Base-by-base conservation (phyloP, 2,113 vertebrate species). In the Chaetorhynchus papuensis region DNA sequence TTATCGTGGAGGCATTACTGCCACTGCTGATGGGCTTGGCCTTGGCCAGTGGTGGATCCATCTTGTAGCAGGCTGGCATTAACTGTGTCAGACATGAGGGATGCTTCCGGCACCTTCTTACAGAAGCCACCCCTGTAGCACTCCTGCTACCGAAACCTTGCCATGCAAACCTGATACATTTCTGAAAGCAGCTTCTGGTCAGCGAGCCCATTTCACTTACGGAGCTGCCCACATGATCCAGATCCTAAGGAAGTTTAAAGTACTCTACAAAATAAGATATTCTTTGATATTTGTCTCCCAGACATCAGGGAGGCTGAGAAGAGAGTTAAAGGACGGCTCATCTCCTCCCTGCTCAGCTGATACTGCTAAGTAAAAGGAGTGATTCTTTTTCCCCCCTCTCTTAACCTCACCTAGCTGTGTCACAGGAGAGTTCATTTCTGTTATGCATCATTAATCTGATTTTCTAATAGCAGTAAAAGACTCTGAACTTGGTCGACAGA, bases 371-470 rank as follows among this genome's bases (percentile, higher is more conserved):
- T 70, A 85, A 64, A 79, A 89, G 22, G 42, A 78, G 11, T 31
- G 37, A 94, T 76, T 95, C 71, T 68, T 92, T 79, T 12, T 35
- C 60, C 61, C 47, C 44, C 37, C 50, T 74, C 50, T 75, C 76
- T 49, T 77, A 30, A 57, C 66, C 52, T 79, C 53, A 88, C 92
- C 76, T 77, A 20, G 41, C 76, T 82, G 45, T 87, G 63, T 76
- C 61, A 37, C 71, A 39, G 49, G 78, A 92, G 85, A 94, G 89
- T 90, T 85, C 81, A 37, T 86, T 94, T 94, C 50, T 72, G 75
- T 91, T 89, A 39, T 65, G 69, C 94, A 13, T 97, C 92, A 90
- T 96, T 93, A 84, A 91, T 80, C 87, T 74, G 65, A 60, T 64
- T 57, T 95, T 96, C 89, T 93, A 93, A 57, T 78, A 93, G 76